Evolutionary conservation across 1,140 invertebrate species (phyloP), one percentile per base, ranked within the genome.

Genomic region (Drosophila elegans): DNA sequence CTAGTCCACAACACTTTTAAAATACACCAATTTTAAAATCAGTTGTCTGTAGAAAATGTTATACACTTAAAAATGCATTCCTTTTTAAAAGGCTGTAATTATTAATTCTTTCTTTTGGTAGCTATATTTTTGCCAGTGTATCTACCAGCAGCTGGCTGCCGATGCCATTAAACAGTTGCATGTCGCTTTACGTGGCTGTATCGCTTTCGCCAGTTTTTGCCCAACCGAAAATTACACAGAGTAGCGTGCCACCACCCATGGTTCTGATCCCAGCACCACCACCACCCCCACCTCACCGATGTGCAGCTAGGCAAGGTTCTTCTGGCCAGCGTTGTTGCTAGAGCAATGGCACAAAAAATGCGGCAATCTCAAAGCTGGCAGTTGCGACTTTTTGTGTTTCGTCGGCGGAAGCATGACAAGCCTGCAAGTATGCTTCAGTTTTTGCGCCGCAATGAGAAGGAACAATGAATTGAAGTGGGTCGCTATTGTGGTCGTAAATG

Each of bases 101-200:
- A 21, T 21, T 21, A 1, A 21, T 21, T 21, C 16, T 21, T 21
- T 21, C 16, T 21, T 21, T 1, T 21, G 11, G 11, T 38, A 38
- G 36, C 36, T 11, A 34, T 51, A 16, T 12, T 12, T 44, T 5
- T 21, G n/a, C 3, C 27, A 59, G 54, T 63, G 38, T 34, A 59
- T 11, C 16, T 42, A 1, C 36, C 36, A 13, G 36, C 59, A 34
- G 13, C 57, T 32, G 41, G 48, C 29, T 21, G 39, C 63, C 42
- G 63, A 55, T 69, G 69, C 51, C 79, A 73, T 82, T 67, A 76
- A 78, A 56, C 84, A 76, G 78, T 76, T 86, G 83, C 78, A 83
- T 76, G 49, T 72, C 67, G 74, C 73, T 73, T 61, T 52, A 55
- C 38, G 45, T 48, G 59, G 54, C 32, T 46, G 39, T 51, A 59